Evolutionary conservation across 2,113 vertebrate species (phyloP).

Genomic region (Ictalurus punctatus): DNA sequence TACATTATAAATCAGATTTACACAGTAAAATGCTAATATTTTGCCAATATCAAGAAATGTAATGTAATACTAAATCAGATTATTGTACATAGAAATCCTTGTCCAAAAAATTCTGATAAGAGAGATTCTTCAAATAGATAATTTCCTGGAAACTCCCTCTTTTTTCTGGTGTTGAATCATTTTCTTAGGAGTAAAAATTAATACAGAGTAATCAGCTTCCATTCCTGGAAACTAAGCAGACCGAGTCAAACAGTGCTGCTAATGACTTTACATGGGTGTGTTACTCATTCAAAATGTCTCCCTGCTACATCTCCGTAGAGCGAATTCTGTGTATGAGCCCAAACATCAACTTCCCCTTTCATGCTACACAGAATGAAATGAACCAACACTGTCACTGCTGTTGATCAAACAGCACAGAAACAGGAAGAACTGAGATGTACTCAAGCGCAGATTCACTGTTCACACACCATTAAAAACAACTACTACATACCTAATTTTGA

Average conservation of each 20-base stretch:
- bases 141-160: background rate
- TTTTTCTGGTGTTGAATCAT: background rate
- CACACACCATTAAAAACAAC: background rate
- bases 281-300: background rate
- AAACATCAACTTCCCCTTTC: slow-evolving; percentile 7
- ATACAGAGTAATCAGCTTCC: background rate
- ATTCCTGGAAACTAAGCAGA: background rate
- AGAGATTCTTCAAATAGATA: background rate
- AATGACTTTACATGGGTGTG: background rate
- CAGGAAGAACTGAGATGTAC: background rate
- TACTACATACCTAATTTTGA: background rate
- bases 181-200: background rate
- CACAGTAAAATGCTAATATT: background rate
- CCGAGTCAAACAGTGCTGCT: background rate
- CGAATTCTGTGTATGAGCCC: background rate
- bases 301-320: background rate
- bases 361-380: background rate
- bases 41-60: background rate
- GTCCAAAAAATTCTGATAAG: background rate
- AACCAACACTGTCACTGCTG: background rate
- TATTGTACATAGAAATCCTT: background rate
- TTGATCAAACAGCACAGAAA: slow-evolving; percentile 6
- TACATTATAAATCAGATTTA: background rate
- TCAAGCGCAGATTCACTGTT: background rate
- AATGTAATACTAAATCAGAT: background rate